Conservation (phyloP, 1,140 invertebrate species). For the Agraylea sexmaculata region DNA sequence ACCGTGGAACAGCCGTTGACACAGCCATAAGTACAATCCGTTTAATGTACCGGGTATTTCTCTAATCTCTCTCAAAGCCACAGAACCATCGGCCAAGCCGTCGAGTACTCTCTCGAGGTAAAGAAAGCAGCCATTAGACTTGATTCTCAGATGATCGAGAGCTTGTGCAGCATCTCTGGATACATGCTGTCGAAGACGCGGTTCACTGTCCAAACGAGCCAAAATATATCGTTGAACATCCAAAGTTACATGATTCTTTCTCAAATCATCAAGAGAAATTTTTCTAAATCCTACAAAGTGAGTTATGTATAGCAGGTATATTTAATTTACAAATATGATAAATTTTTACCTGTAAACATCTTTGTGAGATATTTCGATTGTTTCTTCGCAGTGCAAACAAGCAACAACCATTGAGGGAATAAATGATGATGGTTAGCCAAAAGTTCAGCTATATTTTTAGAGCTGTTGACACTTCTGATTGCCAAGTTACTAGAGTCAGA, state of each 20-base stretch:
- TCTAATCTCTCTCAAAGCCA: constrained; percentile 68
- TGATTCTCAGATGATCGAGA: constrained; percentile 90
- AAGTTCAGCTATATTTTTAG: constrained; percentile 70
- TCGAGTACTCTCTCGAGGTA: constrained; percentile 89
- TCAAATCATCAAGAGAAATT: constrained; percentile 78
- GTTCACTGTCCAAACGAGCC: constrained; percentile 74
- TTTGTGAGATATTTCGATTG: constrained; percentile 75
- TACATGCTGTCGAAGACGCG: constrained; percentile 65
- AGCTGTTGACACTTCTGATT: constrained; percentile 35
- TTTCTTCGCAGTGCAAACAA: constrained; percentile 82
- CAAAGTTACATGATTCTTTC: constrained; percentile 76
- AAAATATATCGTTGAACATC: constrained; percentile 95
- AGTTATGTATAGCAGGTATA: background rate
- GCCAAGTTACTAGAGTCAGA: constrained; percentile 27
- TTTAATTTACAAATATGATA: background rate
- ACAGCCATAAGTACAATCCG: constrained; percentile 89
- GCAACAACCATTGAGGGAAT: constrained; percentile 86
- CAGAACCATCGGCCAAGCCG: constrained; percentile 85
- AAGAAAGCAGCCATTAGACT: constrained; percentile 90
- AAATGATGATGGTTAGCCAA: constrained; percentile 81
- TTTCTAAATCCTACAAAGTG: constrained; percentile 69
- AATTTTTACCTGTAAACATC: constrained; percentile 61
- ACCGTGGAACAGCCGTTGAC: constrained; percentile 81
- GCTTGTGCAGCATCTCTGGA: constrained; percentile 69
- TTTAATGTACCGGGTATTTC: constrained; percentile 93